Base-by-base conservation (phyloP, 2,888 invertebrate species). In the Drosophila tripunctata region DNA sequence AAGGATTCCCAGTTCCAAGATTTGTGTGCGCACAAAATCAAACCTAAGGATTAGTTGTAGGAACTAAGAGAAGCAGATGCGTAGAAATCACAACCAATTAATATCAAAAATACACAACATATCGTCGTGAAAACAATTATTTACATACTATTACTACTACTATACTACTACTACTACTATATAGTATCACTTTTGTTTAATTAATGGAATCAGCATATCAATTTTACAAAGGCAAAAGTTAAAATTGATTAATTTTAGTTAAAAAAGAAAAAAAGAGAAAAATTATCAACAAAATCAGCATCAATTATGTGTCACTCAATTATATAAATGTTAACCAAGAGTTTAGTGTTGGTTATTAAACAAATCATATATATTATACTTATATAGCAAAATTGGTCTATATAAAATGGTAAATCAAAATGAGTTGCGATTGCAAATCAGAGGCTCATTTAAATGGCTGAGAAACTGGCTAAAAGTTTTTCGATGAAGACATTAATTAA, bases 171-270 rank as follows among this genome's bases (percentile, higher is more conserved):
- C 19, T 60, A 64, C 51, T 47, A 38, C 38, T 21, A 24, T 24
- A 8, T 31, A 40, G 44, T 58, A 73, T 58, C 44, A 60, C 40
- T 55, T 73, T 64, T 79, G 78, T 83, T 90, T 84, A 65, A 84
- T 89, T 88, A 82, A 89, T 89, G 89, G 89, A 90, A 90, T 90
- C 90, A 91, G 90, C 90, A 90, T 90, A 90, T 90, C 90, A 90
- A 90, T 91, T 90, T 78, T 62, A 71, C 73, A 69, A 88, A 78
- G 66, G 85, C 82, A 75, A 80, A 79, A 72, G 78, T 57, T 70
- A 66, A 58, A 52, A 54, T 61, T 74, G 54, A 74, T 50, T 51
- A 31, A 65, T 33, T 33, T 33, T 24, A n/a, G 43, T 33, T 31
- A 6, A 63, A 44, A 38, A 52, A 56, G 38, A 10, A 51, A 17